Base-by-base conservation (phyloP, 2,888 invertebrate genomes). In the Poecilobothrus nobilitatus region DNA sequence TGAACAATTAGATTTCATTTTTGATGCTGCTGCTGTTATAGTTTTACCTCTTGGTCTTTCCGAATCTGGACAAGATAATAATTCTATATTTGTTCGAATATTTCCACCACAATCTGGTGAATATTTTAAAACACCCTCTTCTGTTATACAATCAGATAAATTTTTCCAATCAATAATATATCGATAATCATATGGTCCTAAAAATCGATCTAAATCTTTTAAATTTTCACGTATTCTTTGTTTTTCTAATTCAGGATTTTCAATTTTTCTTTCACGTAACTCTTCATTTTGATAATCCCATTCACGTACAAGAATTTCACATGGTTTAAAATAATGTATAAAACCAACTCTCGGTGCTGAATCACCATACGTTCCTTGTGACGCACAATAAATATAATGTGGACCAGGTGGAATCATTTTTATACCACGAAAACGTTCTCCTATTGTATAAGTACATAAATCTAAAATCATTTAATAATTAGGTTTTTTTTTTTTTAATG, bases 391-490 rank as follows among this genome's bases (percentile, higher is more conserved):
- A 63, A 97, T 84, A 77, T 91, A 95, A 82, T 97, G 97, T 70
- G 95, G 81, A 10, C 97, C 98, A 1, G 96, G 94, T 0, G 98
- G 98, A 75, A 99, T 97, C 97, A 99, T 97, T 85, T 99, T 99
- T 37, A 99, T 88, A 0, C 98, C 99, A 0, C 81, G 76, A 81
- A 99, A 99, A 78, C 92, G 92, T 69, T 92, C 91, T 3, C 92
- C 96, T 0, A 94, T 92, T 72, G 89, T 91, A 92, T 97, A 97
- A 0, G 89, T 87, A 77, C 91, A 91, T 79, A 92, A 85, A 81
- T 99, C 98, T 27, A 80, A 53, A 53, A n/a, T 53, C 7, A 53
- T n/a, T 12, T 18, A 44, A 44, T 37, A 63, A 9, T 63, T n/a
- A n/a, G n/a, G n/a, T n/a, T n/a, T n/a, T n/a, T n/a, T 27, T 27